phyloP scores from a whole-genome alignment of 2,113 vertebrate genomes.

The Spizaetus ornatus region DNA sequence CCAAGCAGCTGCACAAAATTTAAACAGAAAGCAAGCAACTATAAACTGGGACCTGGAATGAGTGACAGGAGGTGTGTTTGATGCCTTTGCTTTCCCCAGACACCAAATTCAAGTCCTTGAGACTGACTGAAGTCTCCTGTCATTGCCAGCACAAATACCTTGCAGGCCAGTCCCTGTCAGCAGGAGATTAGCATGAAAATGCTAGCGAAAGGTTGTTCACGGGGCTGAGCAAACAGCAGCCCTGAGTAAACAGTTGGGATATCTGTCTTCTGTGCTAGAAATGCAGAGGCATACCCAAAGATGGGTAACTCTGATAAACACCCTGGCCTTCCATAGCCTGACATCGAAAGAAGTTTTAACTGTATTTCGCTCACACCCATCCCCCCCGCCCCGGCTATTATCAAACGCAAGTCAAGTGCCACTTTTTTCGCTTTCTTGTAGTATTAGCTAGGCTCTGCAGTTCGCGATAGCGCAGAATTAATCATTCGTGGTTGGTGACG shows the following conservation, averaged over 20 bases:
- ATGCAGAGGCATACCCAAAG: not conserved
- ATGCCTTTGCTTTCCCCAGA: not conserved
- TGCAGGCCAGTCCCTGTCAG: not conserved
- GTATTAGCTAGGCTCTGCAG: not conserved
- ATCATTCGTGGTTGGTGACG: not conserved
- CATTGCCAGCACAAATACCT: not conserved
- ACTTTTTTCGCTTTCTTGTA: not conserved
- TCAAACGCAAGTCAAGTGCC: not conserved
- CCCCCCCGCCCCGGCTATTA: not conserved
- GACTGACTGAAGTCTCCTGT: not conserved
- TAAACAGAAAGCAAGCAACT: not conserved
- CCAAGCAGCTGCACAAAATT: not conserved
- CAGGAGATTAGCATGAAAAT: not conserved
- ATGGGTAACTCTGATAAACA: fast-evolving
- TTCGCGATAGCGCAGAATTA: not conserved
- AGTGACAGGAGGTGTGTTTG: not conserved
- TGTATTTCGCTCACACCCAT: not conserved
- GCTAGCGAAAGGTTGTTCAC: not conserved
- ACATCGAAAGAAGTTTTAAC: not conserved
- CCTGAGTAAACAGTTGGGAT: not conserved
- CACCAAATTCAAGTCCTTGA: not conserved
- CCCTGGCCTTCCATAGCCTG: not conserved
- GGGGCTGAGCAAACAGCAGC: not conserved
- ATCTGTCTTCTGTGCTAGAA: not conserved
- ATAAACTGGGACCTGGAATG: not conserved